A percentile compares a stretch with the other conserved stretches of the same genome.
These are phyloP conservation scores for Bellardia pandia DNA, from an alignment of 2,888 invertebrate species.

Conservation along the genomic window DNA sequence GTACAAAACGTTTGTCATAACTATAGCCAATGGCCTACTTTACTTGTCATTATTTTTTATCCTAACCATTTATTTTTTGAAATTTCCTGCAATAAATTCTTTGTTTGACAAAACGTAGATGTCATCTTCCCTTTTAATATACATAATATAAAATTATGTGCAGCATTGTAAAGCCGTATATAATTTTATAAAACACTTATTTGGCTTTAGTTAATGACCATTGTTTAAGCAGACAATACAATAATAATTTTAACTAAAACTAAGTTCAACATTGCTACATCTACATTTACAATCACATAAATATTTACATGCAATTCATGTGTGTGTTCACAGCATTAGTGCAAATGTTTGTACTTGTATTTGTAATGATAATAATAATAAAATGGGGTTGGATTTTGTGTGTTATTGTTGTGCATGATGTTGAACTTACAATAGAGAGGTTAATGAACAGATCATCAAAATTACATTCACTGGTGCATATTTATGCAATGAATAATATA, in stretches of 20 bases:
- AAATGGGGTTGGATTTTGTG: neutral
- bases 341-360: neutral
- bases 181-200: constrained; percentile 37
- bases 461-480: neutral
- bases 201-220: constrained; percentile 57
- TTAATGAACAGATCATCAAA: constrained; percentile 50
- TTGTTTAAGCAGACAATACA: constrained; percentile 47
- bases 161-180: neutral
- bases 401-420: neutral
- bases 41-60: neutral
- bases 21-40: no score
- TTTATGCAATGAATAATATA: neutral
- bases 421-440: constrained; percentile 23
- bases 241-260: constrained; percentile 31
- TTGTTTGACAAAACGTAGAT: neutral
- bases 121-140: neutral
- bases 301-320: neutral
- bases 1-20: no score
- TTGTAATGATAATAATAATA: neutral
- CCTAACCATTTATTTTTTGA: neutral
- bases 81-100: neutral
- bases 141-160: neutral
- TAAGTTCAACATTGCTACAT: constrained; percentile 29
- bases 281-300: neutral
- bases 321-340: neutral